Percentiles rank a stretch among this genome's conserved stretches.
Evolutionary conservation across 2,888 invertebrate genomes (phyloP).

Genomic region (Hirtodrosophila trivittata): DNA sequence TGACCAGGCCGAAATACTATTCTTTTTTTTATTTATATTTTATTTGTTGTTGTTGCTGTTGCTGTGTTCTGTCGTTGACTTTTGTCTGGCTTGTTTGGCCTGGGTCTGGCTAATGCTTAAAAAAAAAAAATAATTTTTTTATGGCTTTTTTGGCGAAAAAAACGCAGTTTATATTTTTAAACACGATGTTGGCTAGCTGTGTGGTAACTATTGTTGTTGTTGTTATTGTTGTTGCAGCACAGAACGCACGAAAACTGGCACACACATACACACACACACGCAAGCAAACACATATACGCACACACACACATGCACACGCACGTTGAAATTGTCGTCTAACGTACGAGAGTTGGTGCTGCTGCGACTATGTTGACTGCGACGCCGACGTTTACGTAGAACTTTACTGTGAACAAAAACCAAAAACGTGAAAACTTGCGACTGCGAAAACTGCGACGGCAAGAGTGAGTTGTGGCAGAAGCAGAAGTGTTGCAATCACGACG

Average conservation of each 20-base stretch:
- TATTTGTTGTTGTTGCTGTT: conserved; percentile 18
- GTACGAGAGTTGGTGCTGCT: conserved; percentile 40
- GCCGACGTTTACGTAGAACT: conserved; percentile 41
- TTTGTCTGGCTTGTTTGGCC: conserved; percentile 40
- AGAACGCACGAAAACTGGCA: conserved; percentile 75
- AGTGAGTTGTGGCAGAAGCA: conserved; percentile 49
- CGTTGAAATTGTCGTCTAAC: conserved; percentile 57
- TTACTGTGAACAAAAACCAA: conserved; percentile 31
- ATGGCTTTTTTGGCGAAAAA: conserved; percentile 74
- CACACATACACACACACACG: conserved; percentile 42
- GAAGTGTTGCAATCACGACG: conserved; percentile 81
- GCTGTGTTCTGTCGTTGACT: conserved; percentile 58
- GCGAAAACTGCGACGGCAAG: conserved; percentile 55
- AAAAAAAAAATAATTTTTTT: conserved; percentile 53
- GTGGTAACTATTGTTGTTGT: conserved; percentile 67
- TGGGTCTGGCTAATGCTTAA: conserved; percentile 52
- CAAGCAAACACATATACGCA: conserved; percentile 14
- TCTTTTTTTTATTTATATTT: conserved; percentile 34
- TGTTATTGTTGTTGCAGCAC: conserved; percentile 48
- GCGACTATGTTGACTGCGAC: conserved; percentile 33
- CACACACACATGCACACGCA: conserved; percentile 14
- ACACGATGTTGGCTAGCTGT: conserved; percentile 40
- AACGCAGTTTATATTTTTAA: conserved; percentile 73
- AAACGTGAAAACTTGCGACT: conserved; percentile 63
- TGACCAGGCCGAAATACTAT: conserved; percentile 53